Evolutionary conservation across 2,888 invertebrate genomes (phyloP), one percentile per base, ranked within the genome.

Genomic region (Xestoiulus laeticollis): DNA sequence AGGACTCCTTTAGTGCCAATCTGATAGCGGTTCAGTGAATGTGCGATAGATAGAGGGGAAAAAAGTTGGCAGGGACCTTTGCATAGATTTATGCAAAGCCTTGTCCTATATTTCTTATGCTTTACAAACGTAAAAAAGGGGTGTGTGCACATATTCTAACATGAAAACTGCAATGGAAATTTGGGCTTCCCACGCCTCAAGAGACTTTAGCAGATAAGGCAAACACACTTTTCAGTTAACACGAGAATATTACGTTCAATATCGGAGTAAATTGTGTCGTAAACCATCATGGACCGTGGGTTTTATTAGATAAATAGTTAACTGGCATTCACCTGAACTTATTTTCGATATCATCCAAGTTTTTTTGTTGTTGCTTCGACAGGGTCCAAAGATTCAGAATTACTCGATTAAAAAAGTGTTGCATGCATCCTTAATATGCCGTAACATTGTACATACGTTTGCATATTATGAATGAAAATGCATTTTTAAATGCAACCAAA

Each of bases 51-150:
- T 68, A n/a, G 26, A 68, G 22, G 68, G 10, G 8, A 10, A 68
- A 68, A 68, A 68, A 68, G 68, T 68, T 68, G 68, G 59, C 59
- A 68, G 14, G 26, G 26, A n/a, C 26, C 68, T n/a, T 68, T 68
- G n/a, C 68, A n/a, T 68, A 59, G 4, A 59, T 59, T 59, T 59
- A 59, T 19, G 59, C 59, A 59, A 59, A 22, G n/a, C 19, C 22
- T 19, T 59, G n/a, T n/a, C 22, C 59, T 26, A n/a, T 22, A 68
- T 26, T 68, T 26, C 19, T 19, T 48, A 12, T n/a, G 48, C 12
- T 48, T 68, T 68, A 6, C 3, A 26, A n/a, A 0, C n/a, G 5
- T n/a, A n/a, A n/a, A 59, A n/a, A 68, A 68, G 10, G n/a, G 68
- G 68, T n/a, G 68, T 59, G 2, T 16, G 16, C 48, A 48, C 16